Percentiles rank a stretch among this genome's conserved stretches.
Evolutionary conservation across 2,113 vertebrate genomes (phyloP).

Genomic region (Sorex araneus): DNA sequence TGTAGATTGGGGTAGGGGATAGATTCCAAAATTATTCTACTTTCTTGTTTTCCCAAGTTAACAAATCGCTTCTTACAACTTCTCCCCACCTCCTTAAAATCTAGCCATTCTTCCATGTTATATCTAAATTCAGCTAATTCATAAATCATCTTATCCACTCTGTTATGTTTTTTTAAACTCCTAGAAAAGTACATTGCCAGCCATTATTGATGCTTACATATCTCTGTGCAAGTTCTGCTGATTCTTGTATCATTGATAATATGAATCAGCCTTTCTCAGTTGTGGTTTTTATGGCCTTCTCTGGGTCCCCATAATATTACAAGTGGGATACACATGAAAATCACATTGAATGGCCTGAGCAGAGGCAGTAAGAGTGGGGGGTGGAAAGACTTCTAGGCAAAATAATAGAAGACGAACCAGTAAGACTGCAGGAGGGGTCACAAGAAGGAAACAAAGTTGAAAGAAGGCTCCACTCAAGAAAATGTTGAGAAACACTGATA

Average conservation of each 20-base stretch:
- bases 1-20: not conserved
- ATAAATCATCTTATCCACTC: not conserved
- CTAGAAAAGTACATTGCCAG: not conserved
- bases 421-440: no score
- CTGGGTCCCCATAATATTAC: no score
- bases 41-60: not conserved
- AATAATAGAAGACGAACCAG: no score
- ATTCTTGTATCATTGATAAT: slow-evolving; percentile 30
- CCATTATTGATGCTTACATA: not conserved
- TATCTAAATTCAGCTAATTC: not conserved
- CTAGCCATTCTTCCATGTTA: not conserved
- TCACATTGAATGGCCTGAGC: no score
- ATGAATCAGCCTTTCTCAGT: not conserved
- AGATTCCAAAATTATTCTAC: not conserved
- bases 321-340: no score
- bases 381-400: no score
- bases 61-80: not conserved
- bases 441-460: no score
- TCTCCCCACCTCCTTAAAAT: slow-evolving; percentile 12
- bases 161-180: not conserved
- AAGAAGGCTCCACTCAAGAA: no score
- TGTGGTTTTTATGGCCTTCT: no score
- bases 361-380: no score
- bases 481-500: no score
- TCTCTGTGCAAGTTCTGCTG: not conserved